phyloP scores from a whole-genome alignment of 2,797 vertebrate species.

The Smutsia gigantea region DNA sequence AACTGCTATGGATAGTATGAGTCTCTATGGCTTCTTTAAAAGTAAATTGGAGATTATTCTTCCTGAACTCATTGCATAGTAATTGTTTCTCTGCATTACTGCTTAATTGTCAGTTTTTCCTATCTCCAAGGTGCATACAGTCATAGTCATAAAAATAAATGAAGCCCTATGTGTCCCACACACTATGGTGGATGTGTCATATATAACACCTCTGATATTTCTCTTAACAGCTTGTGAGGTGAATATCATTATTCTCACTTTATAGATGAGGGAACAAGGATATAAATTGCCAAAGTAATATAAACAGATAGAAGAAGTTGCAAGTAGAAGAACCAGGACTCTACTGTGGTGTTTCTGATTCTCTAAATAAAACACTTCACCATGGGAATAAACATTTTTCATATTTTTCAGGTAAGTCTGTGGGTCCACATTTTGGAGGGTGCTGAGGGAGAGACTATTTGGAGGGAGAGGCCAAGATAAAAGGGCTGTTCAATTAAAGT shows the following conservation, averaged over 20 bases:
- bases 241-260: neutral
- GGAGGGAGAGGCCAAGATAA: neutral
- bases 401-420: neutral
- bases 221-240: neutral
- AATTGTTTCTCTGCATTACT: neutral
- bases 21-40: neutral
- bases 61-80: neutral
- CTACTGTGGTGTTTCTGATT: neutral
- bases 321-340: neutral
- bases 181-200: accelerated
- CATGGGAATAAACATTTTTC: neutral
- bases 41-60: neutral
- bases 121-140: too few species aligned
- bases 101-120: neutral
- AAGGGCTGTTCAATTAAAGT: neutral
- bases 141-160: neutral
- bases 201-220: neutral
- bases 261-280: neutral
- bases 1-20: neutral
- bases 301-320: neutral
- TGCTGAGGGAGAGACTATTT: neutral
- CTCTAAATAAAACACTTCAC: neutral
- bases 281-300: neutral
- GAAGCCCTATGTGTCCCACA: neutral
- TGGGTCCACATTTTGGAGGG: neutral